Evolutionary conservation across 1,140 invertebrate genomes (phyloP).

Genomic region (Steinernema khuongi): DNA sequence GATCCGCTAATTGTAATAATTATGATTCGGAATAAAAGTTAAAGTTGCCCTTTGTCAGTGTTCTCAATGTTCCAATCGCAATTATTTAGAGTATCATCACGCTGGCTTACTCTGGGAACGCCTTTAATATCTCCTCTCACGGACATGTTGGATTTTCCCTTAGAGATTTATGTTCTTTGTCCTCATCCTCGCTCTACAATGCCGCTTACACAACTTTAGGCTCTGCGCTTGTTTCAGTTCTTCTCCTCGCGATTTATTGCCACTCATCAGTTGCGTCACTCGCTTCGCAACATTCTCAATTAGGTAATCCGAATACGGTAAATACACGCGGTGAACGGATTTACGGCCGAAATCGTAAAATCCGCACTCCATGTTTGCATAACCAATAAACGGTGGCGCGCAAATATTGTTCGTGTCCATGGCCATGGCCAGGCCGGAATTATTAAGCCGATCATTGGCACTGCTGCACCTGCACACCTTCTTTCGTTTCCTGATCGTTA

Average conservation of each 20-base stretch:
- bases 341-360: neutral
- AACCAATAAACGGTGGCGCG: conserved; percentile 12
- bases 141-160: too few species aligned
- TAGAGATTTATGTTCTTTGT: too few species aligned
- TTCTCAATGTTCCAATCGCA: too few species aligned
- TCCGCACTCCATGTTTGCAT: neutral
- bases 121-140: too few species aligned
- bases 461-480: neutral
- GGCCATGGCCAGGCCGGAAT: neutral
- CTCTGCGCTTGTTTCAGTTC: neutral
- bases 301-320: conserved; percentile 1
- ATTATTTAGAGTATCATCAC: too few species aligned
- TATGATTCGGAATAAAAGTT: too few species aligned
- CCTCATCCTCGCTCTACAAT: too few species aligned
- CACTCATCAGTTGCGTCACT: neutral
- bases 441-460: neutral
- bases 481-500: conserved; percentile 1
- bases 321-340: neutral
- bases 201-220: neutral
- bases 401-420: neutral
- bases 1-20: too few species aligned
- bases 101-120: too few species aligned
- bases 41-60: too few species aligned
- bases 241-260: conserved; percentile 3
- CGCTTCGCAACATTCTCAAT: neutral